Evolutionary conservation across 2,797 vertebrate genomes (phyloP).

Genomic region (Sebastiscus tertius): DNA sequence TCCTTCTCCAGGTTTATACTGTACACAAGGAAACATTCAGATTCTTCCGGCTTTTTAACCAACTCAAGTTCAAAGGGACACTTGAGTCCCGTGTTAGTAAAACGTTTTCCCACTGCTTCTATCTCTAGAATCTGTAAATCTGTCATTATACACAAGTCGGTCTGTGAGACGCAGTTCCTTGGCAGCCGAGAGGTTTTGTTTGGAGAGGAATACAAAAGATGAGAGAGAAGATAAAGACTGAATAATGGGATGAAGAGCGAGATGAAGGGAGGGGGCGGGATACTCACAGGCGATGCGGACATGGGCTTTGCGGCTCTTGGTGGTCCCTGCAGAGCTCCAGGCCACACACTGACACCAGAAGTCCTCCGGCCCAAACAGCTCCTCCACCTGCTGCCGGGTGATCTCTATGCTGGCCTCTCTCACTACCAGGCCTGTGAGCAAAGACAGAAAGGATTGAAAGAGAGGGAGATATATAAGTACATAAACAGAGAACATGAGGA

Average conservation of each 20-base stretch:
- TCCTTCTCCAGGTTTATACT: constrained; percentile 37
- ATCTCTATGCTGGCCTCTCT: constrained; percentile 98
- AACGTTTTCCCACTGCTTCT: constrained; percentile 9
- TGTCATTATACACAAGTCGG: constrained; percentile 42
- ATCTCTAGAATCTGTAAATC: constrained; percentile 64
- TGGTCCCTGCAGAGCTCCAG: constrained; percentile 98
- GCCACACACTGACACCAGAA: constrained; percentile 99
- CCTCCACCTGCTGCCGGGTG: constrained; percentile 98
- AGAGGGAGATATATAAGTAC: background rate
- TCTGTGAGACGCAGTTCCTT: constrained; percentile 36
- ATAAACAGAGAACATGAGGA: background rate
- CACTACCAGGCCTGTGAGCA: constrained; percentile 91
- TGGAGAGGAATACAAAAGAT: constrained; percentile 52
- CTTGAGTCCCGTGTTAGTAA: constrained; percentile 49
- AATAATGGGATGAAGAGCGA: constrained; percentile 23
- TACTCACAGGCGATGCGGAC: constrained; percentile 98
- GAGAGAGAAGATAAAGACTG: constrained; percentile 44
- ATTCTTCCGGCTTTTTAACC: constrained; percentile 53
- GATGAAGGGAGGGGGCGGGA: background rate
- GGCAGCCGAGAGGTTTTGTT: constrained; percentile 49
- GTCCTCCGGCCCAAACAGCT: constrained; percentile 96
- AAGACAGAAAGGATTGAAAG: background rate
- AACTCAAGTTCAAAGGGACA: constrained; percentile 62
- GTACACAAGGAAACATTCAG: constrained; percentile 39
- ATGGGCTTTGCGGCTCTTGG: constrained; percentile 96